Evolutionary conservation across 1,140 invertebrate genomes (phyloP), one percentile per base, ranked within the genome.

Genomic region (Danaus melanippus): DNA sequence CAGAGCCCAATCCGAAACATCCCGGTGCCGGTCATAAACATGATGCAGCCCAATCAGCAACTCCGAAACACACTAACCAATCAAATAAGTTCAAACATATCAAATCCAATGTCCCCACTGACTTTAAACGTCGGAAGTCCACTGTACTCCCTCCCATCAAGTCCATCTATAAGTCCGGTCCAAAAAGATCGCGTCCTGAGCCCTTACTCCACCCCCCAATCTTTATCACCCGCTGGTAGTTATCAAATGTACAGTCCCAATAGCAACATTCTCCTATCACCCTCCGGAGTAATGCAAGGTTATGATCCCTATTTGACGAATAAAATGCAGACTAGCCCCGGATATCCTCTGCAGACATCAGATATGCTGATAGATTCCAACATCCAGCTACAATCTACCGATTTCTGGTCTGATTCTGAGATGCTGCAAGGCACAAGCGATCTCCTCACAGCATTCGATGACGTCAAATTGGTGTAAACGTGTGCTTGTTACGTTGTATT

Each of bases 321-420:
- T 46, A 84, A 83, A 55, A 80, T 84, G 75, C 79, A 79, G 46
- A 53, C 73, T 1, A 86, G 83, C 61, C 83, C 83, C 0, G 60
- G 61, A 2, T 77, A 78, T 51, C 56, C 69, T 9, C 51, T 77
- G 0, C 76, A 79, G 43, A 51, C 67, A 0, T 62, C 61, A 8
- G 79, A 80, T 9, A 60, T 81, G 47, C 53, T 80, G 1, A 60
- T 86, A 9, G 80, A 83, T 11, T 60, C 67, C 9, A 79, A 67
- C 53, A 69, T 76, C 54, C 49, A 67, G 1, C 53, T 82, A 12
- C 51, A 69, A 7, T 61, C 76, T 5, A 60, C 66, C 0, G 83
- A 84, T 64, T 84, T 80, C 55, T 86, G 83, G 83, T 42, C 62
- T 32, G 81, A 84, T 11, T 44, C 81, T 1, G 83, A 84, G 9